Base-by-base conservation (phyloP, 2,888 invertebrate species). In the Endotricha flammealis region DNA sequence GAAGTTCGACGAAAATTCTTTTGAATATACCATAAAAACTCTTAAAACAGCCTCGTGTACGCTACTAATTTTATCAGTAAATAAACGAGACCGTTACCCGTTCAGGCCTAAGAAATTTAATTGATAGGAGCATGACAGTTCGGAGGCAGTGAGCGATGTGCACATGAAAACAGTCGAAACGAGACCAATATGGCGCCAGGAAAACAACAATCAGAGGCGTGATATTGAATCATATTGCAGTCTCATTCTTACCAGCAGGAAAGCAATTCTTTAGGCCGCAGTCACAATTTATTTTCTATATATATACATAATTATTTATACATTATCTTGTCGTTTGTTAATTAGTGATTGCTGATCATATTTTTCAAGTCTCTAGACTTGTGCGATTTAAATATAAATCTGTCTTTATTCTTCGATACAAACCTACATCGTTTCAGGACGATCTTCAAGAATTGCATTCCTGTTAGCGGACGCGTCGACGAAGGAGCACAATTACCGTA, bases 141-240 rank as follows among this genome's bases (percentile, higher is more conserved):
- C 42, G 45, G 53, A 43, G 66, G 64, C 68, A 68, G 70, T 65
- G 68, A 72, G 63, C 50, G 42, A 48, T 50, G 63, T 63, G 55
- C 57, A 57, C 41, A 36, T 46, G 41, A 52, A 42, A 44, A 41
- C 48, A 45, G 48, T 46, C 32, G 44, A 44, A 42, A 50, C 54
- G 47, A 49, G 12, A 11, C 14, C 13, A 14, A 12, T 22, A n/a
- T 22, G 11, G 12, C 6, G 1, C 4, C 29, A 22, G 10, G 14
- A 22, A 12, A 5, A 17, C 17, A 12, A 10, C 2, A 8, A 22
- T 31, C 30, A 17, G n/a, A 31, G n/a, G 8, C n/a, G 12, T 11
- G n/a, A 27, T 17, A 33, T 12, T 13, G 8, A 3, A 28, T 13
- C 12, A 34, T n/a, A 28, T 4, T n/a, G 17, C 28, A 34, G 22